Conservation (phyloP, 2,113 vertebrate genomes). For the Malaclemys terrapin region DNA sequence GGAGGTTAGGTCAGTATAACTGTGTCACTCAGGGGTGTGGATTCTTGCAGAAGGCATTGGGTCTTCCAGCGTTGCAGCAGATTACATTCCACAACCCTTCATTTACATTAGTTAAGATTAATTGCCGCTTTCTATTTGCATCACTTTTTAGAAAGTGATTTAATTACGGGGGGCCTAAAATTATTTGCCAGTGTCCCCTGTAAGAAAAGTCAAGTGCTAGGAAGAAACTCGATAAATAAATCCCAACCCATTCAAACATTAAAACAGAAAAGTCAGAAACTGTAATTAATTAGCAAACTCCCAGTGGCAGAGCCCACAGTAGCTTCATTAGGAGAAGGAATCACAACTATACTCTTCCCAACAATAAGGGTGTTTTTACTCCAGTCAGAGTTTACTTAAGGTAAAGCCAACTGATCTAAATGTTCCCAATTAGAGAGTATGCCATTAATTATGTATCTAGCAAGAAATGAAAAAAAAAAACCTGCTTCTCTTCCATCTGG, state of each 20-base stretch:
- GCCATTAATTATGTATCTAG: rapidly evolving
- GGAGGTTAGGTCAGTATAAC: too few relatives aligned
- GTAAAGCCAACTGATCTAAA: rapidly evolving
- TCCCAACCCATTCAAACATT: neutral
- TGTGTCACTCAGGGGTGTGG: too few relatives aligned
- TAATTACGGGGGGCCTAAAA: neutral
- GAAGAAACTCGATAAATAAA: neutral
- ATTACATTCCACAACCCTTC: neutral
- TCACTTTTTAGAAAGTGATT: neutral
- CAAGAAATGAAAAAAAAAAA: neutral
- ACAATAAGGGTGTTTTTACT: neutral
- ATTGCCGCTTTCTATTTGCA: neutral
- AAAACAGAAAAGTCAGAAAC: neutral
- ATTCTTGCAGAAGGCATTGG: neutral
- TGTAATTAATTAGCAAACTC: rapidly evolving
- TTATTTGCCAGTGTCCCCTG: neutral
- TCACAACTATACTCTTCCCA: neutral
- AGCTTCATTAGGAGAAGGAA: neutral
- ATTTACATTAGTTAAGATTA: neutral
- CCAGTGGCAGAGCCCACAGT: neutral
- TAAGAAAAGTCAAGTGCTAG: neutral
- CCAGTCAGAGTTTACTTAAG: neutral
- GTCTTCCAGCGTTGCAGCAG: neutral
- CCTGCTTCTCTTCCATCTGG: neutral
- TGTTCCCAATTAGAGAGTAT: rapidly evolving